Conservation (phyloP, 2,888 invertebrate species). For the Prosopocoilus inquinatus region DNA sequence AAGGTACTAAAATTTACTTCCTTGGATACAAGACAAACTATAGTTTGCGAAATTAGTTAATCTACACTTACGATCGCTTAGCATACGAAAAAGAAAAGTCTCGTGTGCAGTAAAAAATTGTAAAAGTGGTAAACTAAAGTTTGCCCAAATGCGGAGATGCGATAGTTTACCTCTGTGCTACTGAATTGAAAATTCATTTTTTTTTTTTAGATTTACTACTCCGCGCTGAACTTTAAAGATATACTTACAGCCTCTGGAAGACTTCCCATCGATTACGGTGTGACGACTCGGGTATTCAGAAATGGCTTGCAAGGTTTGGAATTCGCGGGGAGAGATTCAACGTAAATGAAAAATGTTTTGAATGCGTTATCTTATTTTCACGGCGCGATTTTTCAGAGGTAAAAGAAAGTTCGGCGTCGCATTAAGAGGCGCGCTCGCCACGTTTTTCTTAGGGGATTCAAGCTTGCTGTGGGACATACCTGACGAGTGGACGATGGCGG, state of each 20-base stretch:
- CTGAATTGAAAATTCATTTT: no score
- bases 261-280: constrained; percentile 76
- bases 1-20: no score
- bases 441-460: constrained; percentile 57
- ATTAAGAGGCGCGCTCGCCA: constrained; percentile 58
- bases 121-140: no score
- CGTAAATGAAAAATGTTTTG: constrained; percentile 15
- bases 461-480: constrained; percentile 65
- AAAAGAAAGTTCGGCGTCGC: constrained; percentile 66
- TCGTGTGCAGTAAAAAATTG: no score
- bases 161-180: no score
- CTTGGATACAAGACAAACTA: no score
- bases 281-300: constrained; percentile 53
- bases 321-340: constrained; percentile 52
- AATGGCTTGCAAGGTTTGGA: constrained; percentile 62
- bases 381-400: constrained; percentile 49
- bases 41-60: no score
- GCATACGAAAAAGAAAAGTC: no score
- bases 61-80: no score
- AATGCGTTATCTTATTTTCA: neutral
- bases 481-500: constrained; percentile 68
- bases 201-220: constrained; percentile 59
- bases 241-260: constrained; percentile 91
- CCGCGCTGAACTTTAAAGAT: constrained; percentile 91
- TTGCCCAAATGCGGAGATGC: no score